phyloP scores from a whole-genome alignment of 2,113 vertebrate species.

The Hippocampus comes region DNA sequence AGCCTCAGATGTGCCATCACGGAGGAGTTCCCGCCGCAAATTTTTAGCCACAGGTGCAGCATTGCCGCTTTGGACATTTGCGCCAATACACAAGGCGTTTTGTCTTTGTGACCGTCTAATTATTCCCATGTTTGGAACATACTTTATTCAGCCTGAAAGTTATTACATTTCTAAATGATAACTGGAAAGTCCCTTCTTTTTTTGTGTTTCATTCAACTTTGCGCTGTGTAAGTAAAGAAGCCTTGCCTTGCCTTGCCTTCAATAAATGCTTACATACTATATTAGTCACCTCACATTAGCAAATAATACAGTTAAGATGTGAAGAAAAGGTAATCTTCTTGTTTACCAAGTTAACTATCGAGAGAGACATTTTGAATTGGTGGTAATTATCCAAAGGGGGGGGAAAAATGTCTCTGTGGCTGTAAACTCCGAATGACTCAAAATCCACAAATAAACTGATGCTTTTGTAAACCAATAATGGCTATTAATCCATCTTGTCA shows the following conservation, averaged over 20 bases:
- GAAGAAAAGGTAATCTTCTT: background rate
- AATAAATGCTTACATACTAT: conserved; percentile 82
- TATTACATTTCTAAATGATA: background rate
- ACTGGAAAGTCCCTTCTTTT: too few relatives aligned
- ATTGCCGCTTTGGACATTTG: background rate
- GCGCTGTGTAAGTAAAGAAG: too few relatives aligned
- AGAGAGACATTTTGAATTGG: conserved; percentile 1
- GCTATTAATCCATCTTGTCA: conserved; percentile 41
- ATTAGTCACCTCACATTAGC: conserved; percentile 62
- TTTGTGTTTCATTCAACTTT: background rate
- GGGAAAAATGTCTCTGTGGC: conserved; percentile 23
- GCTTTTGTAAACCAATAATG: conserved; percentile 22
- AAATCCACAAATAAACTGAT: conserved; percentile 44
- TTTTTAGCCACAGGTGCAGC: background rate
- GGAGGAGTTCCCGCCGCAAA: background rate
- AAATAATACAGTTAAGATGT: background rate
- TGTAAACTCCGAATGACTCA: conserved; percentile 24
- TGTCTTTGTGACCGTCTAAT: background rate
- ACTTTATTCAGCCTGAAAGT: background rate
- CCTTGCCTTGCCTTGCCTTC: conserved; percentile 41
- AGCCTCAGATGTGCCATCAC: conserved; percentile 10
- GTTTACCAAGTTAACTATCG: background rate
- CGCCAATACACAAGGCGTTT: background rate
- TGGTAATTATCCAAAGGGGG: conserved; percentile 12
- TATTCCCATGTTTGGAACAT: background rate